Percentiles rank a stretch among this genome's conserved stretches.
Evolutionary conservation across 2,888 invertebrate species (phyloP).

Genomic region (Tortricodes alternella): DNA sequence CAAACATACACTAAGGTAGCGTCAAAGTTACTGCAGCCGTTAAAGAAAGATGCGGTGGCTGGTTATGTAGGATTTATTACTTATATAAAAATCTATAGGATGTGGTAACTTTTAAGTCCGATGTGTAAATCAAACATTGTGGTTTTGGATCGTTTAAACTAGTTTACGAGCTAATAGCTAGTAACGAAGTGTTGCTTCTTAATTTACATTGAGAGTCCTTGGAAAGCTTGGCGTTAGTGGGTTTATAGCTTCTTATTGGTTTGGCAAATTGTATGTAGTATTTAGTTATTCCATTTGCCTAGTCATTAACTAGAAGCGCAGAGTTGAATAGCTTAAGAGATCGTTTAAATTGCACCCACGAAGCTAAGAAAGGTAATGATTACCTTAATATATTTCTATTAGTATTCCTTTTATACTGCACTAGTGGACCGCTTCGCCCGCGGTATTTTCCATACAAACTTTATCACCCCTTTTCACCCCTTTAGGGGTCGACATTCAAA

Average conservation of each 20-base stretch:
- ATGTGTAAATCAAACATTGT: slow-evolving; percentile 55
- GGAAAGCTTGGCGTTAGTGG: slow-evolving; percentile 37
- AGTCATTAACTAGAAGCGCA: background rate
- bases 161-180: slow-evolving; percentile 36
- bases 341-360: background rate
- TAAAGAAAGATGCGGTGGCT: slow-evolving; percentile 61
- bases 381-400: background rate
- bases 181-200: slow-evolving; percentile 34
- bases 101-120: slow-evolving; percentile 62
- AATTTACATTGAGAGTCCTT: slow-evolving; percentile 24
- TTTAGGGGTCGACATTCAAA: too few species aligned
- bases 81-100: slow-evolving; percentile 67
- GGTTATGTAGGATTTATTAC: slow-evolving; percentile 65
- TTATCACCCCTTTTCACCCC: too few species aligned
- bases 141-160: slow-evolving; percentile 48
- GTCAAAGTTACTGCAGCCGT: slow-evolving; percentile 49
- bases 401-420: background rate
- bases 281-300: slow-evolving; percentile 31
- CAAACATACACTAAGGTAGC: slow-evolving; percentile 60
- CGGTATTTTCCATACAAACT: too few species aligned
- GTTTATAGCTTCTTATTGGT: slow-evolving; percentile 46
- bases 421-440: too few species aligned
- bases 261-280: slow-evolving; percentile 48
- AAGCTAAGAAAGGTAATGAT: background rate
- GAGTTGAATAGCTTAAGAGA: background rate